Percentiles rank a stretch among this genome's conserved stretches.
These are phyloP conservation scores for Cosmopolites sordidus DNA, from an alignment of 2,888 invertebrate species.

Conservation along the genomic window DNA sequence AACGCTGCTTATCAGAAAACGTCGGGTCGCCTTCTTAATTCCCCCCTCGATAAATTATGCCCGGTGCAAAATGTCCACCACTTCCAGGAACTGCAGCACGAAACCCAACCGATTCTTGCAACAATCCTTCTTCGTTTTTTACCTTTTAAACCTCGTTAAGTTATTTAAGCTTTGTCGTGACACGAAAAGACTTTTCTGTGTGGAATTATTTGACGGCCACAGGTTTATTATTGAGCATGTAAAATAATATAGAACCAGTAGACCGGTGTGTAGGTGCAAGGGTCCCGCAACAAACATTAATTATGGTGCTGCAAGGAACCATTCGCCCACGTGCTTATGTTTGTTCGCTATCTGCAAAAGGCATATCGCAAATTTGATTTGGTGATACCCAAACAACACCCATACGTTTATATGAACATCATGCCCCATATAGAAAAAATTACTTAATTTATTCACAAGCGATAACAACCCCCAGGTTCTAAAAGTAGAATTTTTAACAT, in stretches of 20 bases:
- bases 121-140: constrained; percentile 27
- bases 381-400: background rate
- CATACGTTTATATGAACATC: background rate
- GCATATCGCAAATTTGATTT: background rate
- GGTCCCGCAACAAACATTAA: too few relatives aligned
- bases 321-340: background rate
- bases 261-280: too few relatives aligned
- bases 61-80: constrained; percentile 26
- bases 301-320: too few relatives aligned
- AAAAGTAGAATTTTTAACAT: too few relatives aligned
- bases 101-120: constrained; percentile 26
- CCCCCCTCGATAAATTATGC: constrained; percentile 34
- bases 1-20: background rate
- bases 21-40: constrained; percentile 26
- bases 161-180: constrained; percentile 12
- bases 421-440: too few relatives aligned
- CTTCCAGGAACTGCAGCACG: constrained; percentile 39
- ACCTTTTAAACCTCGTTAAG: constrained; percentile 17
- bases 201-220: background rate
- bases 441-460: too few relatives aligned
- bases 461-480: too few relatives aligned
- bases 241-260: too few relatives aligned
- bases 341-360: background rate
- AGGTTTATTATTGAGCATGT: too few relatives aligned
- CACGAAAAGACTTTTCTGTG: constrained; percentile 18